These are phyloP conservation scores for Trissolcus brochymenae DNA, from an alignment of 2,888 invertebrate genomes.

Conservation along the genomic window DNA sequence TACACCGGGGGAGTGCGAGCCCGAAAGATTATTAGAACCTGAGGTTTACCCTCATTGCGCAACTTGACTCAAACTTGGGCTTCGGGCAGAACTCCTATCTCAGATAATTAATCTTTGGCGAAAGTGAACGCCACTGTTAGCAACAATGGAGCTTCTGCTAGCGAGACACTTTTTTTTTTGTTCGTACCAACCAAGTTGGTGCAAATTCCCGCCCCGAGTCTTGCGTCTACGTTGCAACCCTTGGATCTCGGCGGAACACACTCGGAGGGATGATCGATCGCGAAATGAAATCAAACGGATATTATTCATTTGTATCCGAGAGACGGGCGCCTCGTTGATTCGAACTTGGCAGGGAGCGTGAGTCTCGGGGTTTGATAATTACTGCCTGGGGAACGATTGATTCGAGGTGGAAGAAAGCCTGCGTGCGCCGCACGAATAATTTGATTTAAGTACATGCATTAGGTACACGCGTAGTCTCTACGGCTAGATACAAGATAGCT, in stretches of 20 bases:
- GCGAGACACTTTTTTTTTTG: slow-evolving; percentile 20
- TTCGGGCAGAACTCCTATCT: slow-evolving; percentile 49
- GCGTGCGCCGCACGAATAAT: slow-evolving; percentile 20
- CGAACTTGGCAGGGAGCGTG: slow-evolving; percentile 3
- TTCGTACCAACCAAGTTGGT: slow-evolving; percentile 25
- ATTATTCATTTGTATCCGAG: slow-evolving; percentile 39
- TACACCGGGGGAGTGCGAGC: slow-evolving; percentile 30
- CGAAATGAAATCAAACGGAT: slow-evolving; percentile 40
- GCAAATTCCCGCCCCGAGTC: slow-evolving; percentile 14
- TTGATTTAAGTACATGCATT: slow-evolving; percentile 40
- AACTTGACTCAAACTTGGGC: slow-evolving; percentile 57
- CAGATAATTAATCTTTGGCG: slow-evolving; percentile 63
- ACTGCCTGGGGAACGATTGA: slow-evolving; percentile 5
- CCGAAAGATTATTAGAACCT: slow-evolving; percentile 63
- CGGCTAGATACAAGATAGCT: slow-evolving; percentile 28
- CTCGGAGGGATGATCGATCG: slow-evolving; percentile 8
- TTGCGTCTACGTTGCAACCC: background rate
- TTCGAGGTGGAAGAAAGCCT: background rate
- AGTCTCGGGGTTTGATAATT: slow-evolving; percentile 11
- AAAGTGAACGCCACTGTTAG: slow-evolving; percentile 49
- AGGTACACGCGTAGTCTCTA: slow-evolving; percentile 27
- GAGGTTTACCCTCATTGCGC: slow-evolving; percentile 59
- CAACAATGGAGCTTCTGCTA: slow-evolving; percentile 7
- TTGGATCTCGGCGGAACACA: background rate
- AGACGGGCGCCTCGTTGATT: slow-evolving; percentile 7